These are phyloP conservation scores for Simalia tracyae DNA, from an alignment of 2,797 vertebrate species.

Conservation along the genomic window DNA sequence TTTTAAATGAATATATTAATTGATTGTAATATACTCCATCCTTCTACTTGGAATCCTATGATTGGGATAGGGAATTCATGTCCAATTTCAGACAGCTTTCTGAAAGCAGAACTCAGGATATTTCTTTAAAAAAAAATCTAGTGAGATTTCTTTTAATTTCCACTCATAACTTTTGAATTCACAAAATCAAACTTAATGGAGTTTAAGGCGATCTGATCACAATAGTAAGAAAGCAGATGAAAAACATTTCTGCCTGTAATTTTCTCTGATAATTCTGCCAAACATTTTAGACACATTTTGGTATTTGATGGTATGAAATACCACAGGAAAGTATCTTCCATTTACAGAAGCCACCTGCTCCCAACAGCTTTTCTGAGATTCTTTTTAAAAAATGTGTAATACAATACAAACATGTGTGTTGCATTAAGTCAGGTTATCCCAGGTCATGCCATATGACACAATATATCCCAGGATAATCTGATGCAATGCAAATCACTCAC, in stretches of 20 bases:
- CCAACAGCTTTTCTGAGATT: slow-evolving; percentile 70
- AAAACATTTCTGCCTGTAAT: slow-evolving; percentile 15
- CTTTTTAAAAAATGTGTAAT: slow-evolving; percentile 69
- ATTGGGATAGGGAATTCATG: slow-evolving; percentile 44
- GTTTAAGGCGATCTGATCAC: slow-evolving; percentile 3
- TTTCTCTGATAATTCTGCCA: slow-evolving; percentile 18
- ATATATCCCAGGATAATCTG: slow-evolving; percentile 74
- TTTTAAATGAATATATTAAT: slow-evolving; percentile 59
- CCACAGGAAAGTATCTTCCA: slow-evolving; percentile 72
- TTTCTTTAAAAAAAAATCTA: background rate
- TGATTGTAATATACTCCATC: slow-evolving; percentile 58
- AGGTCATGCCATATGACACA: slow-evolving; percentile 78
- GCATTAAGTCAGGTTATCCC: slow-evolving; percentile 80
- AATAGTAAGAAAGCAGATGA: slow-evolving; percentile 7
- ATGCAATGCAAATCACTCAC: slow-evolving; percentile 69
- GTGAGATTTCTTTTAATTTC: slow-evolving; percentile 36
- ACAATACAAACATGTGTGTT: slow-evolving; percentile 77
- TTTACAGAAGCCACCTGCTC: slow-evolving; percentile 79
- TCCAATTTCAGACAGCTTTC: slow-evolving; percentile 39
- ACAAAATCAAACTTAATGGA: background rate
- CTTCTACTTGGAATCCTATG: slow-evolving; percentile 61
- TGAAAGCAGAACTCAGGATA: slow-evolving; percentile 49
- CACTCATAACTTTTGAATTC: slow-evolving; percentile 15
- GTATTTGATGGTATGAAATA: slow-evolving; percentile 66
- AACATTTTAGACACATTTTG: slow-evolving; percentile 57